Conservation (phyloP, 2,888 invertebrate species). For the Nymphalis polychloros region DNA sequence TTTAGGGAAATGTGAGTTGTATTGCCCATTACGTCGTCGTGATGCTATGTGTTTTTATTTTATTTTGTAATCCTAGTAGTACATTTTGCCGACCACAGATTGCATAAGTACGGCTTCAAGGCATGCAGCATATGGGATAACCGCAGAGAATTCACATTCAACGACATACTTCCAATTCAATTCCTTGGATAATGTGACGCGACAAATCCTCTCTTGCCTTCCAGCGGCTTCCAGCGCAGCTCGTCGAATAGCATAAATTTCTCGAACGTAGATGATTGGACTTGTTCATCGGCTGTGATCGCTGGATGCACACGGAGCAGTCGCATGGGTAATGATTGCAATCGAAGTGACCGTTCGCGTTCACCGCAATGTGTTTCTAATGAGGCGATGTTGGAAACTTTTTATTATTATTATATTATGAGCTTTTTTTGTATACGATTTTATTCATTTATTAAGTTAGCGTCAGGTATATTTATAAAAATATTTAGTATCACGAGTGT, state of each 20-base stretch:
- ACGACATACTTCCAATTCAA: slow-evolving; percentile 67
- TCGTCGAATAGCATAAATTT: slow-evolving; percentile 55
- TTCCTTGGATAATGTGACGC: slow-evolving; percentile 65
- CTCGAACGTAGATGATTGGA: slow-evolving; percentile 52
- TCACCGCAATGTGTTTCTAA: slow-evolving; percentile 70
- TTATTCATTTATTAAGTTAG: not conserved
- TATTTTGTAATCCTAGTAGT: slow-evolving; percentile 59
- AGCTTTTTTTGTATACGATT: not conserved
- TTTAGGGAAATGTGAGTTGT: slow-evolving; percentile 62
- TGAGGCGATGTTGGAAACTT: slow-evolving; percentile 14
- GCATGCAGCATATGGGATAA: slow-evolving; percentile 63
- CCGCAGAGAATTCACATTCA: slow-evolving; percentile 71
- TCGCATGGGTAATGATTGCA: slow-evolving; percentile 68
- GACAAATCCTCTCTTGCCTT: slow-evolving; percentile 66
- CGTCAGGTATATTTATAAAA: too few species aligned
- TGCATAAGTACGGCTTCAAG: slow-evolving; percentile 74
- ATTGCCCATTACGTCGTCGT: slow-evolving; percentile 55
- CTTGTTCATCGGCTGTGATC: slow-evolving; percentile 58
- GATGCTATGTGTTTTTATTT: slow-evolving; percentile 52
- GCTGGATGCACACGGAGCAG: slow-evolving; percentile 54
- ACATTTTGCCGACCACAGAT: slow-evolving; percentile 67
- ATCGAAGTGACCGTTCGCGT: slow-evolving; percentile 67
- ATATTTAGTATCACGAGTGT: not conserved
- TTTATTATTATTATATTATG: not conserved
- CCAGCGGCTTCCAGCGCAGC: slow-evolving; percentile 50